Evolutionary conservation across 1,140 invertebrate species (phyloP).

Genomic region (Phymastichus coffea): DNA sequence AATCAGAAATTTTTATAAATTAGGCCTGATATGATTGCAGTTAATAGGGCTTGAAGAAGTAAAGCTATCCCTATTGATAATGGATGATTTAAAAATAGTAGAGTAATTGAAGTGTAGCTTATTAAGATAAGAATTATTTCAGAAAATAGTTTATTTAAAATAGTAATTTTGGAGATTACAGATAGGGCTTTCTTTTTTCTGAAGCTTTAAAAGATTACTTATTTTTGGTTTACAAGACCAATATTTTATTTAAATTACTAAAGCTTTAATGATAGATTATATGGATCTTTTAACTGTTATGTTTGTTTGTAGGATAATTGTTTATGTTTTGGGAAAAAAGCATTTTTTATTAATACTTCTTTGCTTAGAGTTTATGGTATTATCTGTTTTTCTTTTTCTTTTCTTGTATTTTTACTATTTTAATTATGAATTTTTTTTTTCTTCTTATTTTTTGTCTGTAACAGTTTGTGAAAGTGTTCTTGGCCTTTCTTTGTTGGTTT

Average conservation of each 20-base stretch:
- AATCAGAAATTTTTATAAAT: slow-evolving; percentile 42
- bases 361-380: slow-evolving; percentile 59
- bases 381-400: slow-evolving; percentile 53
- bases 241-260: slow-evolving; percentile 51
- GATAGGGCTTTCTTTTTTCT: slow-evolving; percentile 56
- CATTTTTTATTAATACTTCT: slow-evolving; percentile 45
- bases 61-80: no score
- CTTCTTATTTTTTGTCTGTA: no score
- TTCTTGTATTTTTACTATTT: slow-evolving; percentile 57
- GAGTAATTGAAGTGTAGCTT: neutral
- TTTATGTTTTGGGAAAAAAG: no score
- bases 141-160: slow-evolving; percentile 59
- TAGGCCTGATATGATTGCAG: neutral
- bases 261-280: no score
- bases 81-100: no score
- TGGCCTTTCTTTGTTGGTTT: slow-evolving; percentile 58
- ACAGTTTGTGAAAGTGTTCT: slow-evolving; percentile 62
- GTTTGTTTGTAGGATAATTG: no score
- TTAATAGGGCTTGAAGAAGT: no score
- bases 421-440: slow-evolving; percentile 55
- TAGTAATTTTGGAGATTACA: slow-evolving; percentile 64
- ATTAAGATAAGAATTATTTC: neutral
- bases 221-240: slow-evolving; percentile 33
- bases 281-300: no score
- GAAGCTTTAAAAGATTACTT: slow-evolving; percentile 52